phyloP scores from a whole-genome alignment of 2,113 vertebrate genomes.

The Benitochromis conjunctus region DNA sequence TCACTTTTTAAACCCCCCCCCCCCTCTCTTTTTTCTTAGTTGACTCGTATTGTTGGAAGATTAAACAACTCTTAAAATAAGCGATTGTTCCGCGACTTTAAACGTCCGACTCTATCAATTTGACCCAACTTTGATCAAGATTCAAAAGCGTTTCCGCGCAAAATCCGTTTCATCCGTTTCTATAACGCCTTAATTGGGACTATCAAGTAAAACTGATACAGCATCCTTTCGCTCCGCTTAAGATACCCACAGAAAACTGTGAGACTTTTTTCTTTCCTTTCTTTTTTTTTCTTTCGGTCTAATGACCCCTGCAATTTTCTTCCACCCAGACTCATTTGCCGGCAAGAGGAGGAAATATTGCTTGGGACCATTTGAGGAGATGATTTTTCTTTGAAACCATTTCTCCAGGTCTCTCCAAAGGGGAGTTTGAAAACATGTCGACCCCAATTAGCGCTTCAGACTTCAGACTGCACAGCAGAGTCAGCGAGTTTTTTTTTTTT shows the following conservation, averaged over 20 bases:
- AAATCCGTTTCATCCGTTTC: conserved; percentile 18
- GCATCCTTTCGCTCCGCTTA: conserved; percentile 65
- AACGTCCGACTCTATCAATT: background rate
- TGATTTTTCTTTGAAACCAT: conserved; percentile 58
- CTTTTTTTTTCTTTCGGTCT: conserved; percentile 14
- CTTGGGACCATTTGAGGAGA: conserved; percentile 49
- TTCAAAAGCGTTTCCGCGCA: conserved; percentile 32
- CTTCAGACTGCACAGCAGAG: conserved; percentile 7
- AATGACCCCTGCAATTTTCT: conserved; percentile 67
- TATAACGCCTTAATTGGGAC: conserved; percentile 59
- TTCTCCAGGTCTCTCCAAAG: conserved; percentile 54
- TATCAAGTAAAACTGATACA: conserved; percentile 62
- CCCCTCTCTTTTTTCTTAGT: background rate
- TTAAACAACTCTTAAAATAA: background rate
- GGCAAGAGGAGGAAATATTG: conserved; percentile 61
- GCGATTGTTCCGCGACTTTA: background rate
- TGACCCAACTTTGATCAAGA: conserved; percentile 47
- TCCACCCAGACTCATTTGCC: conserved; percentile 50
- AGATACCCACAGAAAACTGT: conserved; percentile 57
- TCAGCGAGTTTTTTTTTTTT: background rate
- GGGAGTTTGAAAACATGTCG: conserved; percentile 69
- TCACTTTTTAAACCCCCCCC: too few species aligned
- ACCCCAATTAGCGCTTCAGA: conserved; percentile 49
- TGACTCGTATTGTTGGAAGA: background rate
- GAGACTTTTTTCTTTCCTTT: conserved; percentile 21